Conservation (phyloP, 2,113 vertebrate genomes). For the Hylia prasina region DNA sequence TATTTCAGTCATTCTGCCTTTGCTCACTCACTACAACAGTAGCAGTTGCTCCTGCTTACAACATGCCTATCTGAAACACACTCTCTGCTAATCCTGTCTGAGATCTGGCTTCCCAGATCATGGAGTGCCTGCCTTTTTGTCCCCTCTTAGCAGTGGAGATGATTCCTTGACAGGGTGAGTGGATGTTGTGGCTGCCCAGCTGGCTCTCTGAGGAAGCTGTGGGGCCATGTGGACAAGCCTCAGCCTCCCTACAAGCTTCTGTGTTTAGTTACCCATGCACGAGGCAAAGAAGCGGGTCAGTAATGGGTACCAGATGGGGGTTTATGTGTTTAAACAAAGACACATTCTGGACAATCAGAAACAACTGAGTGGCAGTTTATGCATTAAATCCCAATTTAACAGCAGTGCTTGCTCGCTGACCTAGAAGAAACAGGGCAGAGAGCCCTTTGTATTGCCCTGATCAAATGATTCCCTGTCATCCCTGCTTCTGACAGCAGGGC, state of each 20-base stretch:
- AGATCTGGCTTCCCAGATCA: neutral
- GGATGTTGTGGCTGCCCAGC: neutral
- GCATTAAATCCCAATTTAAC: neutral
- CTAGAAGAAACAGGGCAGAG: neutral
- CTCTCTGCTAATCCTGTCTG: neutral
- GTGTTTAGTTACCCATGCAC: neutral
- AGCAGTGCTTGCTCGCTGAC: neutral
- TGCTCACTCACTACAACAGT: neutral
- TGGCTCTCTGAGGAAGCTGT: neutral
- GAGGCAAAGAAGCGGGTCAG: neutral
- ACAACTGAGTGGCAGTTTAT: neutral
- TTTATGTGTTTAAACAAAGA: slow-evolving; percentile 41
- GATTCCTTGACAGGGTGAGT: neutral
- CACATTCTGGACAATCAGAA: slow-evolving; percentile 22
- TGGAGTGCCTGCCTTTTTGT: neutral
- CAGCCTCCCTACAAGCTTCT: neutral
- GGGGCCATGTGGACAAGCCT: neutral
- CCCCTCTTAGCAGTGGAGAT: neutral
- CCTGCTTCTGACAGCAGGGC: neutral
- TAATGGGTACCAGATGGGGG: slow-evolving; percentile 10
- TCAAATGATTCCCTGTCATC: neutral
- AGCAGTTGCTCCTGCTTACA: neutral
- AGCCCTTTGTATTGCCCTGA: neutral
- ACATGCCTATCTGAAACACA: neutral
- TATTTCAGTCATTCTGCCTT: neutral